Evolutionary conservation across 1,140 invertebrate genomes (phyloP).

Genomic region (Vollenhovia emeryi): DNA sequence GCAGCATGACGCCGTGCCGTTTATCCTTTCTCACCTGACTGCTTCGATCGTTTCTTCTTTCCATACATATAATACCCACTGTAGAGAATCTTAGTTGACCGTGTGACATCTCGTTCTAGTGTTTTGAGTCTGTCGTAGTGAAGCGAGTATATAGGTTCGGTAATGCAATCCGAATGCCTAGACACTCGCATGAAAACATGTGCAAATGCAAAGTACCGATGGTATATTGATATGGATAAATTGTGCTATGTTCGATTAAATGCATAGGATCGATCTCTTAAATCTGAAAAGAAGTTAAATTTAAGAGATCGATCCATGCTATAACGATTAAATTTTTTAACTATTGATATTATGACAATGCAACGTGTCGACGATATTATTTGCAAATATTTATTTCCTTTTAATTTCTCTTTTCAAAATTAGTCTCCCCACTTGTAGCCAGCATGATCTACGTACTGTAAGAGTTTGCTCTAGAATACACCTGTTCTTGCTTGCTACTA

Average conservation of each 20-base stretch:
- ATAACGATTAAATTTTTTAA: neutral
- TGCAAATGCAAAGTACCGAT: neutral
- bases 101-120: constrained; percentile 2
- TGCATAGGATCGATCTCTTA: neutral
- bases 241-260: neutral
- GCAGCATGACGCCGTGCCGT: constrained; percentile 63
- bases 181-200: neutral
- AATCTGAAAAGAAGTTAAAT: neutral
- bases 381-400: neutral
- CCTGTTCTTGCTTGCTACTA: constrained; percentile 21
- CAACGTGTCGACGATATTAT: neutral
- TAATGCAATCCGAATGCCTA: neutral
- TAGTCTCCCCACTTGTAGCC: neutral
- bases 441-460: constrained; percentile 17
- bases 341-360: neutral
- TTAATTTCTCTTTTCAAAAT: neutral
- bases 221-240: neutral
- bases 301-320: neutral
- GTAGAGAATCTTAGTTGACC: constrained; percentile 44
- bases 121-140: neutral
- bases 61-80: constrained; percentile 58
- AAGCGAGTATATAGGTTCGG: neutral
- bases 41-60: constrained; percentile 52
- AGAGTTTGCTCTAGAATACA: constrained; percentile 13
- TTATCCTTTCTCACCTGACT: constrained; percentile 57